Conservation (phyloP, 2,797 vertebrate genomes). For the Limosa lapponica region DNA sequence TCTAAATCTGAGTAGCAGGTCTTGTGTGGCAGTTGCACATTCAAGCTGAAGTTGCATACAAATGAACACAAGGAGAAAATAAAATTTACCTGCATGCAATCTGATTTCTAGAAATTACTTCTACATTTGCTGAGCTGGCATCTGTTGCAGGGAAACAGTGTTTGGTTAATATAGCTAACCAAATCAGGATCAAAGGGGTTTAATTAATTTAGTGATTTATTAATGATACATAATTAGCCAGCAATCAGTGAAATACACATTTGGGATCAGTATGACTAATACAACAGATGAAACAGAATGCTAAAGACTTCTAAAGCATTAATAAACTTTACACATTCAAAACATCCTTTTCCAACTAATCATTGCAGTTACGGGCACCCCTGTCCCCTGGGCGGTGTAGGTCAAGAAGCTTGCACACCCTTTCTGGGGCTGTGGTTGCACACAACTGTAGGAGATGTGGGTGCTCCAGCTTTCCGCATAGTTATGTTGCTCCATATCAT, state of each 20-base stretch:
- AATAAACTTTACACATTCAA: neutral
- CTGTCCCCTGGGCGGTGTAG: rapidly evolving
- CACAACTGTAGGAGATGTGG: neutral
- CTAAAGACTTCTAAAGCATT: neutral
- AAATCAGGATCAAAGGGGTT: constrained; percentile 4
- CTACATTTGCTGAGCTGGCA: neutral
- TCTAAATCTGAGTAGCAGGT: neutral
- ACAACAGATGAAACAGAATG: neutral
- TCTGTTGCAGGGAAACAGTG: neutral
- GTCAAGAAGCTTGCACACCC: rapidly evolving
- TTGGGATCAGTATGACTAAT: constrained; percentile 36
- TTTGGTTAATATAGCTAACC: neutral
- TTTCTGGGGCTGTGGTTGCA: neutral
- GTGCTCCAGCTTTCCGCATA: neutral
- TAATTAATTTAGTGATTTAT: constrained; percentile 44
- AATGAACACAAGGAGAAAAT: neutral
- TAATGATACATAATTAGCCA: constrained; percentile 24
- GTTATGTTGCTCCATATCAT: neutral
- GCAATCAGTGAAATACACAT: constrained; percentile 25
- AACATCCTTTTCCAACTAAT: neutral
- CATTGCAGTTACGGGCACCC: neutral
- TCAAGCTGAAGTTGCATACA: neutral
- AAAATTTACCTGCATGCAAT: neutral
- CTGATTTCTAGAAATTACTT: neutral
- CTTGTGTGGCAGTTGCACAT: neutral